These are phyloP conservation scores for Pseudomyrmex cubaensis DNA, from an alignment of 1,140 invertebrate species.

Conservation along the genomic window DNA sequence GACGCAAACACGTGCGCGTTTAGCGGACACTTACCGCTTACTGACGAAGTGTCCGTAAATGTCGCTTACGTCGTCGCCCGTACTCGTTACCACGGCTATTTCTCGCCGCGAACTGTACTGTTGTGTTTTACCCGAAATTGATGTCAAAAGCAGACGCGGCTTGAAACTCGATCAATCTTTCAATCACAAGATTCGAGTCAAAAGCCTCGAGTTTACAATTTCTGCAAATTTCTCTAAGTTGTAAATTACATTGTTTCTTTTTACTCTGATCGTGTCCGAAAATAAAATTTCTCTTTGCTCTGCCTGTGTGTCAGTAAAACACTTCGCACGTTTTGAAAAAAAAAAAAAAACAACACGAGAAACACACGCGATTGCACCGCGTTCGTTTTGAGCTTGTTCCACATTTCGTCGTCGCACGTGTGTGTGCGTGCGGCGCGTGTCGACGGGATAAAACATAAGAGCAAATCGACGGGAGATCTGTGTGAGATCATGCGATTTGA, in stretches of 20 bases:
- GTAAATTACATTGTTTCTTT: too few species aligned
- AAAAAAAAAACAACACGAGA: background rate
- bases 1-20: slow-evolving; percentile 65
- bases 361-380: background rate
- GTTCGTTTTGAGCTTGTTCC: background rate
- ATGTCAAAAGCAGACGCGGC: background rate
- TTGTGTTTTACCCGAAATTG: slow-evolving; percentile 6
- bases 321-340: too few species aligned
- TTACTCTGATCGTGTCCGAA: too few species aligned
- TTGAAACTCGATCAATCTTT: too few species aligned
- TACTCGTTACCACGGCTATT: slow-evolving; percentile 34
- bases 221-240: too few species aligned
- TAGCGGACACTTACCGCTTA: slow-evolving; percentile 64
- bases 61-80: slow-evolving; percentile 50
- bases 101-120: background rate
- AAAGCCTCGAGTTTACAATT: too few species aligned
- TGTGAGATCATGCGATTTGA: slow-evolving; percentile 77
- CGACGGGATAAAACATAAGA: slow-evolving; percentile 28
- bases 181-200: too few species aligned
- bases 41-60: slow-evolving; percentile 62
- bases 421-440: background rate
- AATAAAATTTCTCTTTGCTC: too few species aligned
- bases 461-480: slow-evolving; percentile 69
- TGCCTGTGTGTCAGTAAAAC: too few species aligned
- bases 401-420: slow-evolving; percentile 12